phyloP scores from a whole-genome alignment of 35 echinoderm and acorn worm species.

The Hemicentrotus pulcherrimus region DNA sequence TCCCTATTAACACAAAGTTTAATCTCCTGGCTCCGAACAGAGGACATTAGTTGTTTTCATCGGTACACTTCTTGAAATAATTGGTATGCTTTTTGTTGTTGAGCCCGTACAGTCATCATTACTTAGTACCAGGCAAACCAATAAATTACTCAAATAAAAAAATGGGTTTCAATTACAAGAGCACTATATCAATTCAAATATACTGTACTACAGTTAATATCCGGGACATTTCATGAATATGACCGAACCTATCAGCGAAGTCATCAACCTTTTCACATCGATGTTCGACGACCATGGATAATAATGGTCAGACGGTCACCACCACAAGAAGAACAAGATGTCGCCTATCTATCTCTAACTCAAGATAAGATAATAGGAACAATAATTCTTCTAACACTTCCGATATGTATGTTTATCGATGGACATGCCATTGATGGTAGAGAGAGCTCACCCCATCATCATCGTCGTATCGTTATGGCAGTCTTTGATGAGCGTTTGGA shows the following conservation, averaged over 20 bases:
- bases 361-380: background rate
- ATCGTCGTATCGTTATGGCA: background rate
- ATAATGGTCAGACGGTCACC: background rate
- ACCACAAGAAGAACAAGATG: background rate
- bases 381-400: background rate
- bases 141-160: too few species aligned
- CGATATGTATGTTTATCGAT: background rate
- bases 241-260: background rate
- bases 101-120: too few species aligned
- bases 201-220: background rate
- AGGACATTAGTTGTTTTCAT: too few species aligned
- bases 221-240: background rate
- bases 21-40: too few species aligned
- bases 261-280: background rate
- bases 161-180: background rate
- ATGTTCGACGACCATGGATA: background rate
- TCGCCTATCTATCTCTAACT: background rate
- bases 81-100: too few species aligned
- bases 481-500: background rate
- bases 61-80: too few species aligned
- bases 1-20: too few species aligned
- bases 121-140: too few species aligned
- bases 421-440: background rate
- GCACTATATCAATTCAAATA: background rate
- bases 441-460: background rate